Percentiles rank a stretch among this genome's conserved stretches.
Evolutionary conservation across 2,888 invertebrate species (phyloP).

Genomic region (Pristionchus exspectatus): DNA sequence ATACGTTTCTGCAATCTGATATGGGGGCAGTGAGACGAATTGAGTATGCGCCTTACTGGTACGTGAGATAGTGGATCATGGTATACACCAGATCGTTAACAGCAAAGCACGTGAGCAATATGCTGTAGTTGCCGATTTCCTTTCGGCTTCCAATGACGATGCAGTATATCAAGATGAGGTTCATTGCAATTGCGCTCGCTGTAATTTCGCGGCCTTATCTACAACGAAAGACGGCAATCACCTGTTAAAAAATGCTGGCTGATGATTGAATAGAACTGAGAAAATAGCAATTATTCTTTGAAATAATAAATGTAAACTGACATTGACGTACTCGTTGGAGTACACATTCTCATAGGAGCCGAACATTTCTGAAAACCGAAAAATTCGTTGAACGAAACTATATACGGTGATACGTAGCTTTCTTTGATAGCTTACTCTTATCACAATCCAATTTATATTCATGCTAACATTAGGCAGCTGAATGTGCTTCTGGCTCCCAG

Average conservation of each 20-base stretch:
- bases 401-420: too few species aligned
- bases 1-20: background rate
- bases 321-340: background rate
- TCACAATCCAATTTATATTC: too few species aligned
- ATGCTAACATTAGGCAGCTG: too few species aligned
- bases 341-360: background rate
- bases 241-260: background rate
- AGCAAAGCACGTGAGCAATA: background rate
- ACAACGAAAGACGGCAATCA: background rate
- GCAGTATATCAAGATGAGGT: background rate
- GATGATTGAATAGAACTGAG: background rate
- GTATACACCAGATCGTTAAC: background rate
- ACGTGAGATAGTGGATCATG: background rate
- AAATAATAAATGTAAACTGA: background rate
- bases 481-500: too few species aligned
- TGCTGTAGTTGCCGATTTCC: background rate
- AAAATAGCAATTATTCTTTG: background rate
- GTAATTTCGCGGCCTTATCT: background rate
- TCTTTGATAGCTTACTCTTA: too few species aligned
- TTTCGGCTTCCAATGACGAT: background rate
- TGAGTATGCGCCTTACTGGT: background rate
- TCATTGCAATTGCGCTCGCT: background rate
- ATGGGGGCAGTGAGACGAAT: background rate
- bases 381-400: too few species aligned
- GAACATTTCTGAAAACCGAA: background rate